These are phyloP conservation scores for Thumatha senex DNA, from an alignment of 2,888 invertebrate genomes.

Conservation along the genomic window DNA sequence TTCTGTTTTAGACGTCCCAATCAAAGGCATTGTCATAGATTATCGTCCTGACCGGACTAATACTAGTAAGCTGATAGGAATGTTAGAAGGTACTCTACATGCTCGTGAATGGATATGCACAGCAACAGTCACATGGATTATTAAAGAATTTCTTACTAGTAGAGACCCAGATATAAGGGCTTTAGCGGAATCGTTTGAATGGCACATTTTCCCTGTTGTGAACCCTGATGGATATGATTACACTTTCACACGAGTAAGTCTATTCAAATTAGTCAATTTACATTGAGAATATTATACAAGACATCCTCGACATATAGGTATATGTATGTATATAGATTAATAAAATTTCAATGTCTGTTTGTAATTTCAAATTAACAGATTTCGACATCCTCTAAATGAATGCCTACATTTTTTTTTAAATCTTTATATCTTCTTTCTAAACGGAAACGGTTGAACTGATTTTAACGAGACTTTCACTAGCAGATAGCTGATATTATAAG, in stretches of 20 bases:
- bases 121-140: constrained; percentile 86
- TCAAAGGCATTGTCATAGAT: constrained; percentile 79
- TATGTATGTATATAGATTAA: too few relatives aligned
- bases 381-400: too few relatives aligned
- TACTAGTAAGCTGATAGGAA: constrained; percentile 64
- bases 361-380: too few relatives aligned
- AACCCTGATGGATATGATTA: constrained; percentile 91
- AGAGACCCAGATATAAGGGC: constrained; percentile 75
- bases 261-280: neutral
- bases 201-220: constrained; percentile 89
- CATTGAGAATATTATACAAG: too few relatives aligned
- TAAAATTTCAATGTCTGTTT: too few relatives aligned
- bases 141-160: constrained; percentile 87
- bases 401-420: too few relatives aligned
- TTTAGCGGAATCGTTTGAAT: constrained; percentile 87
- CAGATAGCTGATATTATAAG: too few relatives aligned
- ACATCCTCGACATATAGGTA: too few relatives aligned
- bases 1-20: constrained; percentile 84
- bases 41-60: constrained; percentile 56
- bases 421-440: too few relatives aligned
- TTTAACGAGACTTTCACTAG: too few relatives aligned
- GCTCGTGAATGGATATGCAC: constrained; percentile 90
- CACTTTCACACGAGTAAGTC: constrained; percentile 84
- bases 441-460: too few relatives aligned
- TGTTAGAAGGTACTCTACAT: constrained; percentile 86